A percentile compares a stretch with the other conserved stretches of the same genome.
Evolutionary conservation across 2,113 vertebrate species (phyloP).

Genomic region (Nothobranchius kuhntae): DNA sequence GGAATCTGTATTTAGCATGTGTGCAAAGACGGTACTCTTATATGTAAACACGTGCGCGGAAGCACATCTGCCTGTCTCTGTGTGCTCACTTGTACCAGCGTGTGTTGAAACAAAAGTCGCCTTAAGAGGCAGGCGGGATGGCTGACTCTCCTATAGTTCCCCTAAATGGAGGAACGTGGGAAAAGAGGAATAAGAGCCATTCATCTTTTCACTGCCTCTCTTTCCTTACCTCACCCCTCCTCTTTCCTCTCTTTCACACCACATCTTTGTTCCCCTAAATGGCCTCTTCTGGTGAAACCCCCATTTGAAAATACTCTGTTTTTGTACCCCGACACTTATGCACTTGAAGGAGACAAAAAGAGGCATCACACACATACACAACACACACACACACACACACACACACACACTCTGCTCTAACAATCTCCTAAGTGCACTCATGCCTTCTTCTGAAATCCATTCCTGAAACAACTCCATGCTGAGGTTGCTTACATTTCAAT

Average conservation of each 20-base stretch:
- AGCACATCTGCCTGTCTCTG: conserved; percentile 17
- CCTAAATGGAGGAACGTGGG: conserved; percentile 77
- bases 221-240: conserved; percentile 53
- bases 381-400: neutral
- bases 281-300: conserved; percentile 72
- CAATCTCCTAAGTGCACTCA: conserved; percentile 6
- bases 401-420: conserved; percentile 32
- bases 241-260: conserved; percentile 59
- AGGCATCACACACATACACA: conserved; percentile 20
- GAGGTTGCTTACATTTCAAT: conserved; percentile 24
- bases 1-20: neutral
- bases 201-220: conserved; percentile 73
- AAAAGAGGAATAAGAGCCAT: conserved; percentile 81
- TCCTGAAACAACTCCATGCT: conserved; percentile 26
- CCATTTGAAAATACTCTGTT: conserved; percentile 61
- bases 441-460: conserved; percentile 6
- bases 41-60: conserved; percentile 16
- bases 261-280: conserved; percentile 76
- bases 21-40: conserved; percentile 39
- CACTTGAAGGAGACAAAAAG: conserved; percentile 53
- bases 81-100: conserved; percentile 54
- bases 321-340: conserved; percentile 60
- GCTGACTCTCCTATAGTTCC: conserved; percentile 73
- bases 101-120: conserved; percentile 66
- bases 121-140: conserved; percentile 70